Conservation (phyloP, 2,888 invertebrate genomes). For the Dyspetes luteomarginatus region DNA sequence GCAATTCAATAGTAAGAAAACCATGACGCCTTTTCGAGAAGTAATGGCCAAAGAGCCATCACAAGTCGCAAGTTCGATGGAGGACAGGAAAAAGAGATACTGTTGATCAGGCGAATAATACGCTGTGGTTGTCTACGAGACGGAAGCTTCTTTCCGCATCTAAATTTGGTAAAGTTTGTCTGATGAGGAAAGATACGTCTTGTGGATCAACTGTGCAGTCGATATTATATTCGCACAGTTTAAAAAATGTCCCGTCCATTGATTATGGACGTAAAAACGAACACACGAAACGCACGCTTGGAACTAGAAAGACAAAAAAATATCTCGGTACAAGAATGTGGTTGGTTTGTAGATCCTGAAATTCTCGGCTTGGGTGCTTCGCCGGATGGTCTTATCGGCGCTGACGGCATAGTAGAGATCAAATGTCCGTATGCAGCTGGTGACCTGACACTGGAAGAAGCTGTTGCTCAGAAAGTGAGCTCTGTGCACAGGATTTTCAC, state of each 20-base stretch:
- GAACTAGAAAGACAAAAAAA: slow-evolving; percentile 35
- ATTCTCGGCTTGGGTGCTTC: slow-evolving; percentile 66
- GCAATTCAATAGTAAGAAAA: slow-evolving; percentile 3
- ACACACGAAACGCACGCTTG: slow-evolving; percentile 50
- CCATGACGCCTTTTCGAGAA: background rate
- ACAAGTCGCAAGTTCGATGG: background rate
- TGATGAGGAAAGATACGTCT: slow-evolving; percentile 51
- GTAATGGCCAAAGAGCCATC: slow-evolving; percentile 60
- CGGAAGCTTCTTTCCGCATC: slow-evolving; percentile 62
- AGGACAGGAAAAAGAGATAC: slow-evolving; percentile 39
- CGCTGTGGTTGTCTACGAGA: slow-evolving; percentile 23
- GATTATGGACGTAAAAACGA: slow-evolving; percentile 63
- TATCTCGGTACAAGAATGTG: slow-evolving; percentile 64
- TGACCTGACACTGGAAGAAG: slow-evolving; percentile 53
- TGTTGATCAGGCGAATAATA: background rate
- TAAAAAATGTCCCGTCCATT: slow-evolving; percentile 50
- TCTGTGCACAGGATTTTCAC: slow-evolving; percentile 38
- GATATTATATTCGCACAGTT: slow-evolving; percentile 57
- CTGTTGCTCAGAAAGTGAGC: slow-evolving; percentile 28
- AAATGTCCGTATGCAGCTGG: slow-evolving; percentile 66
- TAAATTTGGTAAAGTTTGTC: slow-evolving; percentile 62
- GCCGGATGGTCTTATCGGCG: slow-evolving; percentile 68
- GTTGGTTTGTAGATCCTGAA: slow-evolving; percentile 70
- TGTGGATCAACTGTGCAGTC: slow-evolving; percentile 50
- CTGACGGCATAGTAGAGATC: slow-evolving; percentile 68